Percentiles rank a stretch among this genome's conserved stretches.
These are phyloP conservation scores for Matsumyia berberina DNA, from an alignment of 2,888 invertebrate species.

Conservation along the genomic window DNA sequence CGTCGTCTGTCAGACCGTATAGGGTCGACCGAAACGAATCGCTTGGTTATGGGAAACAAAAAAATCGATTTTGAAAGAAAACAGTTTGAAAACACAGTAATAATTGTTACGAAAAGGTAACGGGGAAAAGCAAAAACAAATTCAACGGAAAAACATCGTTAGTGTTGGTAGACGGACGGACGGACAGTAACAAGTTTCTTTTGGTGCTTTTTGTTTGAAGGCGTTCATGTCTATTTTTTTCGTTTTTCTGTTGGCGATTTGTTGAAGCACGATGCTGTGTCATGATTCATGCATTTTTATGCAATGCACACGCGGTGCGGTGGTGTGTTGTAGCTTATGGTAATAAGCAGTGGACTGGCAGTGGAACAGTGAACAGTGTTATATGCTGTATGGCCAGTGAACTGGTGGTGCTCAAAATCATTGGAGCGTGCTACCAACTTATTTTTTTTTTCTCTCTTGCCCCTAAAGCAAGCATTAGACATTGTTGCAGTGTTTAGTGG, in stretches of 20 bases:
- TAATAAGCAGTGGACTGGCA: slow-evolving; percentile 57
- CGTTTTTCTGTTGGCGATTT: slow-evolving; percentile 44
- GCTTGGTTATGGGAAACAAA: slow-evolving; percentile 12
- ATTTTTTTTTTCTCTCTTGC: not conserved
- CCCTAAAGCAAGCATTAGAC: slow-evolving; percentile 1
- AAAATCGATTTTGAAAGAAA: slow-evolving; percentile 34
- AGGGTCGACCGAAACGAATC: slow-evolving; percentile 40
- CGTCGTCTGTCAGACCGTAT: not conserved
- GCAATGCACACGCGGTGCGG: slow-evolving; percentile 45
- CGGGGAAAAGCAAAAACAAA: slow-evolving; percentile 41
- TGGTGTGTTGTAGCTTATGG: slow-evolving; percentile 54
- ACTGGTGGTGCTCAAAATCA: slow-evolving; percentile 64
- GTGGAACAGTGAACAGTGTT: slow-evolving; percentile 58
- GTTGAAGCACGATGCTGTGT: slow-evolving; percentile 73
- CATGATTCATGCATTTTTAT: slow-evolving; percentile 67
- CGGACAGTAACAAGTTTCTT: slow-evolving; percentile 26
- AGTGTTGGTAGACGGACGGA: slow-evolving; percentile 31
- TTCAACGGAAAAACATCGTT: slow-evolving; percentile 40
- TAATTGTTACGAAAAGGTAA: slow-evolving; percentile 27
- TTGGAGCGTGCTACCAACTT: slow-evolving; percentile 53
- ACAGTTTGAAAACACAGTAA: slow-evolving; percentile 22
- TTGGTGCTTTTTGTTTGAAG: slow-evolving; percentile 11
- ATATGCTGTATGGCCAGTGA: slow-evolving; percentile 66
- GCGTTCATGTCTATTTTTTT: slow-evolving; percentile 12
- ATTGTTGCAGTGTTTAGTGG: slow-evolving; percentile 37